Evolutionary conservation across 2,888 invertebrate species (phyloP).

Genomic region (Drosophila limbata): DNA sequence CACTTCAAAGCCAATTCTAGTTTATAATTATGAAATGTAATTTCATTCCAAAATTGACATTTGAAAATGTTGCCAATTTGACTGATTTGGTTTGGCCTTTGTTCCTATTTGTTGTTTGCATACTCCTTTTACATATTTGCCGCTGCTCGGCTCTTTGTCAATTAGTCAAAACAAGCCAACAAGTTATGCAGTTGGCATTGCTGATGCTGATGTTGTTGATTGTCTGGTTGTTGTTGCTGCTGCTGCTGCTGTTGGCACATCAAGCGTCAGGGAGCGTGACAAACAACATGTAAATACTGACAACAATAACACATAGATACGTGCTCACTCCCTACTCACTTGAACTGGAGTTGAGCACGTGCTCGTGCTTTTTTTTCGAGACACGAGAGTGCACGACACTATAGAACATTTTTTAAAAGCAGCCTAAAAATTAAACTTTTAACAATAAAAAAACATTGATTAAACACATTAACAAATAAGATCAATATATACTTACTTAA

Average conservation of each 20-base stretch:
- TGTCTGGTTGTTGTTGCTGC: slow-evolving; percentile 16
- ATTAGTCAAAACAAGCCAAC: slow-evolving; percentile 72
- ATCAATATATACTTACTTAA: neutral
- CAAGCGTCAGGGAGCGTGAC: slow-evolving; percentile 50
- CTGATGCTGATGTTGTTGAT: slow-evolving; percentile 8
- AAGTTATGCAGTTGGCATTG: slow-evolving; percentile 55
- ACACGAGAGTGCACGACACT: neutral
- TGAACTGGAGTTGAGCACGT: neutral
- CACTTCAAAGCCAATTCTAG: neutral
- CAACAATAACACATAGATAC: slow-evolving; percentile 37
- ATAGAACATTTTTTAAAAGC: neutral
- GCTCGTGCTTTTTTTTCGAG: neutral
- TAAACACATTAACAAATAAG: neutral
- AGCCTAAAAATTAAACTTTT: neutral
- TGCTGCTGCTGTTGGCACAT: slow-evolving; percentile 48
- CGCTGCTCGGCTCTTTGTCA: slow-evolving; percentile 55
- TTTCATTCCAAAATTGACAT: neutral
- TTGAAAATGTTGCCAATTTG: slow-evolving; percentile 29
- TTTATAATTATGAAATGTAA: slow-evolving; percentile 8
- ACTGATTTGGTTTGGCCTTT: slow-evolving; percentile 6
- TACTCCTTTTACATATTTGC: slow-evolving; percentile 26
- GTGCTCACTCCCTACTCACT: neutral
- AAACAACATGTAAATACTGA: slow-evolving; percentile 70
- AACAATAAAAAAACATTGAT: neutral
- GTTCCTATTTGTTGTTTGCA: slow-evolving; percentile 15